These are phyloP conservation scores for Chelonus insularis DNA, from an alignment of 1,140 invertebrate species.

Conservation along the genomic window DNA sequence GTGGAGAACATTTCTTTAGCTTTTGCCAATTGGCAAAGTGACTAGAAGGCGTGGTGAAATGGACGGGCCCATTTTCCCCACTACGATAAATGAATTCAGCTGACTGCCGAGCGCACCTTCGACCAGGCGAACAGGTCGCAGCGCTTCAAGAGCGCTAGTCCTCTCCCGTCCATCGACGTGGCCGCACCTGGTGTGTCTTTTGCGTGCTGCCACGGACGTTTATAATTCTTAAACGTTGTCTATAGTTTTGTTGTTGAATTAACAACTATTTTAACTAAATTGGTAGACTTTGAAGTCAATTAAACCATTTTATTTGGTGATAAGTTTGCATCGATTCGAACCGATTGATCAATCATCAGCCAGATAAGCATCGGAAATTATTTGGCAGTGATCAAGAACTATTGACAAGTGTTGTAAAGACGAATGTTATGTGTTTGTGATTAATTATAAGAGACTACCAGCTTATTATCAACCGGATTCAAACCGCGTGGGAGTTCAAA, in stretches of 20 bases:
- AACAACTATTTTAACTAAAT: too few species aligned
- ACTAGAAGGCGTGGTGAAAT: not conserved
- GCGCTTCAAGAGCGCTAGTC: conserved; percentile 50
- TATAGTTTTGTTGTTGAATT: not conserved
- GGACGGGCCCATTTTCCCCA: conserved; percentile 7
- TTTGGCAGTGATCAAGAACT: too few species aligned
- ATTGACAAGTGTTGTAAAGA: too few species aligned
- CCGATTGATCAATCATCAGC: too few species aligned
- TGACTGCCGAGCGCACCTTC: conserved; percentile 30
- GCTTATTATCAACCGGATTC: conserved; percentile 10
- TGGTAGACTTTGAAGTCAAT: too few species aligned
- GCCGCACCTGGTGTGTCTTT: conserved; percentile 45
- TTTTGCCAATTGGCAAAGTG: not conserved
- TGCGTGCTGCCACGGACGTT: conserved; percentile 30
- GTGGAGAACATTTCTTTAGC: not conserved
- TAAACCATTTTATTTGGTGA: too few species aligned
- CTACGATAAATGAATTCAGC: not conserved
- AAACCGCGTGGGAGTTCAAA: not conserved
- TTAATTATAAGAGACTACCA: too few species aligned
- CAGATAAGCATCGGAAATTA: too few species aligned
- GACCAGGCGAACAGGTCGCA: conserved; percentile 48
- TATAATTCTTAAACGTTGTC: not conserved
- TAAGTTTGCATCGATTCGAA: too few species aligned
- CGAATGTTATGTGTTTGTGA: too few species aligned
- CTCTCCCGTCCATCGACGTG: conserved; percentile 57